Evolutionary conservation across 2,113 vertebrate species (phyloP), one percentile per base, ranked within the genome.

Genomic region (Microtus ochrogaster): DNA sequence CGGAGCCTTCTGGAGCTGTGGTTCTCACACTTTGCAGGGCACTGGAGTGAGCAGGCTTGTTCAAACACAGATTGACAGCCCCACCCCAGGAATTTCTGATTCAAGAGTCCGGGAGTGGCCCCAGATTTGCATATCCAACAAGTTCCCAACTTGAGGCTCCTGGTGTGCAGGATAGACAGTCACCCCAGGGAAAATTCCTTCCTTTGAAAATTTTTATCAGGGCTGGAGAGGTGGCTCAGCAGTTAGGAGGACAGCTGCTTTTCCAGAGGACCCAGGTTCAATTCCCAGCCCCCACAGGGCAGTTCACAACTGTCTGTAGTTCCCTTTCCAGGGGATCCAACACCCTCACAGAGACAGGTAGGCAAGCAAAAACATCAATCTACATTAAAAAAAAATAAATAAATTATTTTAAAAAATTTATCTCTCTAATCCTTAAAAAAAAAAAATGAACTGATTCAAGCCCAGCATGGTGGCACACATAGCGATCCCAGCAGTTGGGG

Each of bases 71-170:
- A 47, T 39, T 49, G 22, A 44, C n/a, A 0, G n/a, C 86, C 68
- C 85, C 93, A 79, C 85, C 73, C 92, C 39, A 47, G 77, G 61
- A 52, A 81, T 70, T 81, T 95, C 89, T 96, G 92, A 49, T 86
- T 94, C 78, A 86, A 41, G 74, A 79, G 70, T 65, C 85, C 41
- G 73, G 61, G 77, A 26, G 72, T 66, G 66, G 68, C 72, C 10
- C 14, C 1, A 55, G 21, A 73, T 66, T 77, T 85, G 39, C 55
- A 82, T 66, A 66, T 52, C 85, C 63, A 21, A 8, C 33, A 47
- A 39, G 36, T 52, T 92, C 55, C 72, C 58, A 22, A 4, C 30
- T 47, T 3, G 21, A 61, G 0, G 0, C 36, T 36, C 21, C 26
- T 10, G 74, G 65, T 49, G 1, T 8, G 39, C 52, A 8, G 12